phyloP scores from a whole-genome alignment of 2,797 vertebrate genomes.

The Coilia nasus region DNA sequence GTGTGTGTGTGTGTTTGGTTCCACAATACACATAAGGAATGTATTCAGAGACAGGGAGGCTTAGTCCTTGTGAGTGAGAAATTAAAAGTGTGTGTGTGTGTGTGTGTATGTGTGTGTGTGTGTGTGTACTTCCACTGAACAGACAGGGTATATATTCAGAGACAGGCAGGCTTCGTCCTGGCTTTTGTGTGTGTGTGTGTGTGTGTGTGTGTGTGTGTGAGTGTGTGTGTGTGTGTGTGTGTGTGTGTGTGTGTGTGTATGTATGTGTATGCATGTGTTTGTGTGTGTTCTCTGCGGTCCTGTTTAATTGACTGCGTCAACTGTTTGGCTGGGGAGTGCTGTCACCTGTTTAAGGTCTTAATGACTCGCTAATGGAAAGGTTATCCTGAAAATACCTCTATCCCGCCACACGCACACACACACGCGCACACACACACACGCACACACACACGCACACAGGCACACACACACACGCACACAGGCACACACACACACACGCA shows the following conservation, averaged over 20 bases:
- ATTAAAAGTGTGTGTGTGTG: no score
- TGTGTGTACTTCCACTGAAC: no score
- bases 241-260: background rate
- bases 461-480: no score
- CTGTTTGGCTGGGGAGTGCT: conserved; percentile 16
- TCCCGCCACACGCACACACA: background rate
- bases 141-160: no score
- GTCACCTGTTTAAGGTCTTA: conserved; percentile 17
- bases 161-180: no score
- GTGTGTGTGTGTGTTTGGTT: background rate
- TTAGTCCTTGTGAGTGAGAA: no score
- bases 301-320: conserved; percentile 18
- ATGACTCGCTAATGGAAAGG: conserved; percentile 19
- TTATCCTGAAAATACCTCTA: conserved; percentile 7
- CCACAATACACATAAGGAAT: background rate
- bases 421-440: background rate
- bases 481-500: background rate
- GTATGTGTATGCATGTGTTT: background rate
- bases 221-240: no score
- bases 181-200: no score
- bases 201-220: no score
- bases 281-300: background rate
- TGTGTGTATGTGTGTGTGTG: no score
- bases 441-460: background rate
- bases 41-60: background rate